Evolutionary conservation across 2,797 vertebrate genomes (phyloP), one percentile per base, ranked within the genome.

Genomic region (Setipinna tenuifilis): DNA sequence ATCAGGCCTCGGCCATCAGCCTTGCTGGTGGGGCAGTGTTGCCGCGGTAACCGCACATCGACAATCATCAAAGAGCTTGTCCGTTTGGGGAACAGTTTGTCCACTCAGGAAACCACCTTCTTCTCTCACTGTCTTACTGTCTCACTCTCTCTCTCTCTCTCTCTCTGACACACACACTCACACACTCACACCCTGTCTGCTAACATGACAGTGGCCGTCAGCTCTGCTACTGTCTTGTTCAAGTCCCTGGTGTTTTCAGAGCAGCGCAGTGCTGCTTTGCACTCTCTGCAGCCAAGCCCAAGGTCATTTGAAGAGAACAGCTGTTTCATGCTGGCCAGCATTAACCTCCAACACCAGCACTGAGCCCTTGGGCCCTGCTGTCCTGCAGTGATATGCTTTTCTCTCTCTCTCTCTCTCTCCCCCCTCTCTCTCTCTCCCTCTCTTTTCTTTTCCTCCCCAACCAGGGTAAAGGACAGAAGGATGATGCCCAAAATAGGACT

Each of bases 251-350:
- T 78, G 71, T 44, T 17, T 41, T 44, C 10, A 78, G 71, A 35
- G 71, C 71, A 21, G 31, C 14, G 35, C 31, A 19, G 71, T 78
- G 71, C 71, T 21, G 35, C 71, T 9, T 17, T 31, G 16, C 50
- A 54, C 50, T 41, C 71, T 78, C 35, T 17, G 31, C 85, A 84
- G 71, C 46, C 25, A 19, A 81, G 48, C 54, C 81, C 71, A 90
- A 91, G 91, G 86, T 88, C 86, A 87, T 82, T 78, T 82, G 54
- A 62, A 10, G 78, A 78, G 71, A 90, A 82, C 89, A 88, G 88
- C 89, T 90, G 86, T 84, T 90, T 85, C 80, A 85, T 57, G 85
- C 89, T 68, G 71, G 82, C 58, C 85, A 54, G 58, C 82, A 46
- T 87, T 85, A 85, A 87, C 87, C 48, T 89, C 65, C 19, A 54